A percentile compares a stretch with the other conserved stretches of the same genome.
Evolutionary conservation across 2,888 invertebrate genomes (phyloP).

Genomic region (Agriopis aurantiaria): DNA sequence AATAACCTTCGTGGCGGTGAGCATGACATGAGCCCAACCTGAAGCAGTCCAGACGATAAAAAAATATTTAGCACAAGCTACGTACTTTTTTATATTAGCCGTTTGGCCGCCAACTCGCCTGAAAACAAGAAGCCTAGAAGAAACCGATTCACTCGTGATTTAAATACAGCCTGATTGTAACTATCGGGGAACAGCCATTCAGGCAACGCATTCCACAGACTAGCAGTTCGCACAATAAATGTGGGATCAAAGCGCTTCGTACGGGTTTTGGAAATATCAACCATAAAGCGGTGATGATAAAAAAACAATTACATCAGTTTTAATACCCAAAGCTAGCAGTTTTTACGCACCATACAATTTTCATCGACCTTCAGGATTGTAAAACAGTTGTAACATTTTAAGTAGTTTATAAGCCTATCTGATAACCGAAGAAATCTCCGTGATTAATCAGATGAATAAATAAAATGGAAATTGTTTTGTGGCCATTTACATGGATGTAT

Average conservation of each 20-base stretch:
- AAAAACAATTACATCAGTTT: too few relatives aligned
- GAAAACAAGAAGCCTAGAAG: too few relatives aligned
- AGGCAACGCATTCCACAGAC: too few relatives aligned
- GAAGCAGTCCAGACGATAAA: neutral
- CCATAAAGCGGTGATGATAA: too few relatives aligned
- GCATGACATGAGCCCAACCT: conserved; percentile 9
- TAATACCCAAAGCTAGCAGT: neutral
- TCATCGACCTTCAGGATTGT: conserved; percentile 1
- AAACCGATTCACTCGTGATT: too few relatives aligned
- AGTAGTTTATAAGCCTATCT: conserved; percentile 18
- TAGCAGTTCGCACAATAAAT: too few relatives aligned
- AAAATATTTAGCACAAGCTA: conserved; percentile 6
- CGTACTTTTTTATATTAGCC: too few relatives aligned
- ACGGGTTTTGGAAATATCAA: too few relatives aligned
- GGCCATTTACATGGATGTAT: neutral
- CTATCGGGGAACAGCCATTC: too few relatives aligned
- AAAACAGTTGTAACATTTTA: conserved; percentile 5
- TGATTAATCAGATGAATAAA: conserved; percentile 16
- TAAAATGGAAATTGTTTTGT: neutral
- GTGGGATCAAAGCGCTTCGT: too few relatives aligned
- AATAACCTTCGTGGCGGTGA: conserved; percentile 23
- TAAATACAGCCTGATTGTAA: too few relatives aligned
- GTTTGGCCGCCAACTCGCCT: too few relatives aligned
- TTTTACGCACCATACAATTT: conserved; percentile 9
- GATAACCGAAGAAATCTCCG: conserved; percentile 23